Percentiles rank a stretch among this genome's conserved stretches.
Conservation (phyloP, 2,113 vertebrate genomes). For the Microcebus griseorufus region DNA sequence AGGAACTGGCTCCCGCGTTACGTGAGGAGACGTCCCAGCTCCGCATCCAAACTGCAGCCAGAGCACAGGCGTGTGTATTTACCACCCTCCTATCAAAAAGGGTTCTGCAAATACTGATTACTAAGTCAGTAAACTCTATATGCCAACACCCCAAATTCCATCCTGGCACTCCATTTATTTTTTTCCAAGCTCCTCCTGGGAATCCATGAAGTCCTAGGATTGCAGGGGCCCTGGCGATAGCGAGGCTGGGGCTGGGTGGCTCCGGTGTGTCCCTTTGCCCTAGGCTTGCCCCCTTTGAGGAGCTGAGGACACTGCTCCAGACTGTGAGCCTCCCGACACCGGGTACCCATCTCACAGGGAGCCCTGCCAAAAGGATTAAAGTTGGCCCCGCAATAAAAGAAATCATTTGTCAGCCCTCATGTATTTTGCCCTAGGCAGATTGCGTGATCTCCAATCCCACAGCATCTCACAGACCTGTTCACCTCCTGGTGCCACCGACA, state of each 20-base stretch:
- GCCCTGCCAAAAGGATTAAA: background rate
- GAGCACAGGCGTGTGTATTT: accelerated
- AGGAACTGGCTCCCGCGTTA: background rate
- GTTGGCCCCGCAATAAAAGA: background rate
- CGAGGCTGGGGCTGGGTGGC: background rate
- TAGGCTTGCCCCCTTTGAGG: background rate
- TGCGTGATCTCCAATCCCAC: background rate
- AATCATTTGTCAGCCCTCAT: background rate
- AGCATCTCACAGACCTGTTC: background rate
- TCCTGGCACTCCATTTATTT: background rate
- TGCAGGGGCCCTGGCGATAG: background rate
- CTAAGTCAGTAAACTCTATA: background rate
- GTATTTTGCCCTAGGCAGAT: background rate
- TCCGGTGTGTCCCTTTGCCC: background rate
- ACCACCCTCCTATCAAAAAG: background rate
- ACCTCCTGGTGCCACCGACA: accelerated
- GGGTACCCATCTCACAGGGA: background rate
- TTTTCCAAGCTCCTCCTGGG: background rate
- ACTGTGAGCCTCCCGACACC: background rate
- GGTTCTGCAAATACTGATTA: background rate
- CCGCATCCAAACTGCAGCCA: background rate
- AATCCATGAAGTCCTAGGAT: background rate
- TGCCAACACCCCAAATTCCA: background rate
- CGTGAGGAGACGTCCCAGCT: background rate
- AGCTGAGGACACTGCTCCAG: background rate